Base-by-base conservation (phyloP, 2,888 invertebrate genomes). In the Amphipoea lucens region DNA sequence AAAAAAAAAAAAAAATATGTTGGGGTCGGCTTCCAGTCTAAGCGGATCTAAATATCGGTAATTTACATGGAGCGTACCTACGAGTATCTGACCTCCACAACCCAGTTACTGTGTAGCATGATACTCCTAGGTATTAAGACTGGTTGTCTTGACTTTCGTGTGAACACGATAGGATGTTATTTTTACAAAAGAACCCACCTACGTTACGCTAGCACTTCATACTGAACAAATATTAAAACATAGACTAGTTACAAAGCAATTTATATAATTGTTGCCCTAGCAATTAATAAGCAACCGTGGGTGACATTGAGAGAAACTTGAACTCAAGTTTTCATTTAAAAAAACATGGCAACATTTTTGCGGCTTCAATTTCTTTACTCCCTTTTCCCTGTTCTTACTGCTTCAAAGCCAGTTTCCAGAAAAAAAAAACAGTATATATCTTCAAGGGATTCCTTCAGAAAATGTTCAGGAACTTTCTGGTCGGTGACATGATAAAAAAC, bases 211-310 rank as follows among this genome's bases (percentile, higher is more conserved):
- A 23, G 23, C 17, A 48, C n/a, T 65, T 65, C 4, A 4, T 40
- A 77, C 20, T 40, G 7, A 57, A 57, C 14, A 66, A 57, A 66
- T n/a, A 63, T 63, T 51, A 66, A 65, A 77, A 40, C 20, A 9
- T n/a, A 45, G 12, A 23, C 17, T 45, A 45, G 9, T 17, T 17
- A 51, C 36, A 65, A 14, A 65, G 45, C n/a, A 70, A 65, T 54
- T 45, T 29, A 54, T 68, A 63, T 70, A 54, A 79, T 48, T 70
- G 40, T n/a, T 11, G 20, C 20, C 11, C n/a, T 51, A 63, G 42
- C 42, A 79, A 69, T 69, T 45, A 78, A 68, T 36, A 78, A 68
- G 6, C 12, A 54, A 12, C 51, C 23, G 51, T 42, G 17, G 20
- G 23, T 17, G 29, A 11, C 77, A 51, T 51, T 29, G 29, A 40